Evolutionary conservation across 1,140 invertebrate genomes (phyloP).

Genomic region (Lucilia cuprina): DNA sequence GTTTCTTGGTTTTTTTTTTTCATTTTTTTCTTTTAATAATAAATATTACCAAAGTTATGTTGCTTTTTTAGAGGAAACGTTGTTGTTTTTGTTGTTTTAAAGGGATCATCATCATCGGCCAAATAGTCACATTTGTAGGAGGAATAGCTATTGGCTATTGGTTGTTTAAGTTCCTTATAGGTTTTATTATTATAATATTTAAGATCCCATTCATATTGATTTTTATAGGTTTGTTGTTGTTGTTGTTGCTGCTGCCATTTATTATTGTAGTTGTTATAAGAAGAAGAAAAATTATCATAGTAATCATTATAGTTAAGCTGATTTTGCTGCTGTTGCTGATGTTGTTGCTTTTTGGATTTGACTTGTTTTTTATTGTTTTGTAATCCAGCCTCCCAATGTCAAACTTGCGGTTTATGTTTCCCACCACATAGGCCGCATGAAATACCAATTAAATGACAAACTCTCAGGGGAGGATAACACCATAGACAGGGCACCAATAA

Average conservation of each 20-base stretch:
- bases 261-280: conserved; percentile 27
- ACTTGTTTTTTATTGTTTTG: conserved; percentile 50
- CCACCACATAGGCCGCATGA: conserved; percentile 83
- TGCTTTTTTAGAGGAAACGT: background rate
- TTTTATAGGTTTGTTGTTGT: conserved; percentile 32
- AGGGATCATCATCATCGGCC: conserved; percentile 12
- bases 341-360: conserved; percentile 19
- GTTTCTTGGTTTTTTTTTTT: too few relatives aligned
- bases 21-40: conserved; percentile 11
- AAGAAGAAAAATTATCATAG: conserved; percentile 26
- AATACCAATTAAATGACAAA: conserved; percentile 83
- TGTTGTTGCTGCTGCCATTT: conserved; percentile 36
- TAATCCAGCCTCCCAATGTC: conserved; percentile 62
- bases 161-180: background rate
- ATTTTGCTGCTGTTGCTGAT: conserved; percentile 8
- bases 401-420: conserved; percentile 73
- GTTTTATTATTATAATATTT: conserved; percentile 19
- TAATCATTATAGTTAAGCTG: conserved; percentile 29
- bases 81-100: too few relatives aligned
- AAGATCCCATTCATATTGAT: conserved; percentile 29
- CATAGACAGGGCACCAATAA: conserved; percentile 91
- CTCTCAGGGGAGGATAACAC: conserved; percentile 87
- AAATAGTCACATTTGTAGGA: background rate
- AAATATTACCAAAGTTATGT: conserved; percentile 10
- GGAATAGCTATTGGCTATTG: background rate